These are phyloP conservation scores for Merluccius polli DNA, from an alignment of 2,797 vertebrate genomes.

Conservation along the genomic window DNA sequence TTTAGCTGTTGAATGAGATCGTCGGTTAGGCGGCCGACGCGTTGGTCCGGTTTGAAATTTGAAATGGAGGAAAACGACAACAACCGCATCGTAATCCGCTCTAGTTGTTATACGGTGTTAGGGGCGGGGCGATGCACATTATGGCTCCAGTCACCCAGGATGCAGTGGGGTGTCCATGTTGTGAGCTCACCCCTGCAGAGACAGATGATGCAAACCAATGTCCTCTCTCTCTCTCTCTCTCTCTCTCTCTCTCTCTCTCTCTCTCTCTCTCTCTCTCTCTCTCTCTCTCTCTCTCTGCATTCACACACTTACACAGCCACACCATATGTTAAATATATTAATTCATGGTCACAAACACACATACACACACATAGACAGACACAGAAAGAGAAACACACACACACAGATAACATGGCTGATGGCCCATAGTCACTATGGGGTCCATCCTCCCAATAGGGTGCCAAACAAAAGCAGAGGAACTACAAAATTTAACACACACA, in stretches of 20 bases:
- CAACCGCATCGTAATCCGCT: no score
- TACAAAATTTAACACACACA: background rate
- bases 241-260: no score
- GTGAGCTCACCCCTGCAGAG: background rate
- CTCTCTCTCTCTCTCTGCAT: no score
- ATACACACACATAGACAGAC: constrained; percentile 5
- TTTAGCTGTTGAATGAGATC: no score
- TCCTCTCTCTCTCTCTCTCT: background rate
- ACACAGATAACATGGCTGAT: background rate
- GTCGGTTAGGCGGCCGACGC: no score
- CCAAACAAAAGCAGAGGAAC: background rate
- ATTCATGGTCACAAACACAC: constrained; percentile 5
- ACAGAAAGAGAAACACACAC: constrained; percentile 21
- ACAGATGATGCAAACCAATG: background rate
- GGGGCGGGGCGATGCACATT: no score
- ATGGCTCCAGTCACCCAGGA: constrained; percentile 2
- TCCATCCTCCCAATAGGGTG: background rate
- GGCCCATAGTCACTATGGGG: background rate
- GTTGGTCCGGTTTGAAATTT: no score
- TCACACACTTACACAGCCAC: constrained; percentile 14
- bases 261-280: no score
- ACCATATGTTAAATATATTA: no score
- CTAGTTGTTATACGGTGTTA: no score
- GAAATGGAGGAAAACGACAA: no score
- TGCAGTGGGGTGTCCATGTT: background rate